Conservation (phyloP, 2,113 vertebrate genomes). For the Arothron firmamentum region DNA sequence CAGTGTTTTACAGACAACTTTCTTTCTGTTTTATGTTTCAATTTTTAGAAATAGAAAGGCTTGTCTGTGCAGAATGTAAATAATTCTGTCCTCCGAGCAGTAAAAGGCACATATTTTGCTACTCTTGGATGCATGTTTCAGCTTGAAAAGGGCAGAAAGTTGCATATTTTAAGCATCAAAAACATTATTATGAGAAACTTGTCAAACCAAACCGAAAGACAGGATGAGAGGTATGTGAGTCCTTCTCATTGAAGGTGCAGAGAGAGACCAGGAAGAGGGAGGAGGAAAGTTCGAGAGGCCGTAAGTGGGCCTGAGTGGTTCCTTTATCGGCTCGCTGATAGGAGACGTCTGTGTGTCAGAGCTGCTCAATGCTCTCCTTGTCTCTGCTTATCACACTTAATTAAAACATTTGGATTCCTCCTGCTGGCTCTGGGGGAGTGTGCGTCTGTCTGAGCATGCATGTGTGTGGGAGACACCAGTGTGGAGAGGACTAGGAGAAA, state of each 20-base stretch:
- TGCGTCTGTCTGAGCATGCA: conserved; percentile 51
- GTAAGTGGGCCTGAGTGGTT: conserved; percentile 70
- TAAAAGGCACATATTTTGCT: no score
- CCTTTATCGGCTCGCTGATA: conserved; percentile 67
- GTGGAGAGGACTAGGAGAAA: conserved; percentile 57
- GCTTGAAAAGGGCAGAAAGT: no score
- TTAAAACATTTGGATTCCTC: conserved; percentile 79
- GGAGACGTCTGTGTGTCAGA: conserved; percentile 56
- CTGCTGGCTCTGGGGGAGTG: conserved; percentile 53
- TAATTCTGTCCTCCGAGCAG: not conserved
- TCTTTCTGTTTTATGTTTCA: no score
- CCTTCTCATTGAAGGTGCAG: conserved; percentile 29
- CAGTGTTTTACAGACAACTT: not conserved
- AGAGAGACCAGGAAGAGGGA: conserved; percentile 36
- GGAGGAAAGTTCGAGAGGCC: conserved; percentile 60
- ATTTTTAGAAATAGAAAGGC: no score
- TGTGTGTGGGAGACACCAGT: conserved; percentile 58
- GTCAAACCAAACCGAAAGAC: no score
- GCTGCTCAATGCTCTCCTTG: conserved; percentile 68
- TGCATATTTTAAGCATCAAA: no score
- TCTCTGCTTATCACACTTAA: conserved; percentile 73
- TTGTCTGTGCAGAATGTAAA: not conserved
- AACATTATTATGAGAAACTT: no score
- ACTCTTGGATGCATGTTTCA: no score
- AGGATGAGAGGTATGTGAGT: conserved; percentile 1